A percentile compares a stretch with the other conserved stretches of the same genome.
Conservation (phyloP, 2,888 invertebrate species). For the Cheilosia impressa region DNA sequence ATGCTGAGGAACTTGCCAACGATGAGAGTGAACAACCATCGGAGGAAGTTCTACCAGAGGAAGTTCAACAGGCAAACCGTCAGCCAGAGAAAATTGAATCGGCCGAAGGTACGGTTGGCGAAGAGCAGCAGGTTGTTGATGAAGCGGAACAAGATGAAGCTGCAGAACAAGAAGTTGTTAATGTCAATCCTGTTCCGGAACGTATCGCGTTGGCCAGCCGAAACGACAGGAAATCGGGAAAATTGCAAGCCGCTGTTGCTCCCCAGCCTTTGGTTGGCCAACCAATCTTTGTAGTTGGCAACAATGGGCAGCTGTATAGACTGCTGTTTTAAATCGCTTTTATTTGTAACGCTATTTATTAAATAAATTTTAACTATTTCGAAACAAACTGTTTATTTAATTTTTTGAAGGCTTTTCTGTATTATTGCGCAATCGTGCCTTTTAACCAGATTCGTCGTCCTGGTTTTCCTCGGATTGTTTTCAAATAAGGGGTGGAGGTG, state of each 20-base stretch:
- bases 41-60: not conserved
- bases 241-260: slow-evolving; percentile 35
- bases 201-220: slow-evolving; percentile 10
- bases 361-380: slow-evolving; percentile 15
- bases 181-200: slow-evolving; percentile 16
- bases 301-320: slow-evolving; percentile 53
- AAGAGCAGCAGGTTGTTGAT: slow-evolving; percentile 1
- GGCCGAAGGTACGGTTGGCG: not conserved
- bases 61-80: not conserved
- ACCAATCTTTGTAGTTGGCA: slow-evolving; percentile 41
- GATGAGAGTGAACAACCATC: not conserved
- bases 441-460: no score
- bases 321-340: slow-evolving; percentile 35
- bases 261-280: not conserved
- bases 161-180: slow-evolving; percentile 5
- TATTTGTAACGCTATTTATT: slow-evolving; percentile 29
- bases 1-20: slow-evolving; percentile 43
- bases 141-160: slow-evolving; percentile 53
- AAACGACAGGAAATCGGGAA: slow-evolving; percentile 14
- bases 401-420: not conserved
- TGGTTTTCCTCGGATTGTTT: no score
- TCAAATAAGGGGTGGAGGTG: no score
- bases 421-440: no score
- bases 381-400: not conserved
- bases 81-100: slow-evolving; percentile 9